These are phyloP conservation scores for Epizoanthus fatuus DNA, from an alignment of 92 coral and sea anemone species.

Conservation along the genomic window DNA sequence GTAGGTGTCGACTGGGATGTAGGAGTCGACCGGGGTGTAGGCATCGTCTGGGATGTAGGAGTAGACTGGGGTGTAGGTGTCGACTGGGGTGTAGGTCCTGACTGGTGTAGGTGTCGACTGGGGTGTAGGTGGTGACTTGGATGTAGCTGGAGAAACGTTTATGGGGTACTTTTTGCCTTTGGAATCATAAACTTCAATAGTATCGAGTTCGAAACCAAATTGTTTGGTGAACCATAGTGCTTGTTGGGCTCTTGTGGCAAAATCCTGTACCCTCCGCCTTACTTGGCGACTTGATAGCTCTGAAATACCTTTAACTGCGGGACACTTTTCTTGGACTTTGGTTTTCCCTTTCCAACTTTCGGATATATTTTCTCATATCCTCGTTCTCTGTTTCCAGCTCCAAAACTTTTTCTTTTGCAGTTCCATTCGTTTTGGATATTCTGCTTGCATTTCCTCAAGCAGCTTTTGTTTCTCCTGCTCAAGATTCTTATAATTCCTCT, in stretches of 20 bases:
- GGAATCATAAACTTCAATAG: conserved; percentile 38
- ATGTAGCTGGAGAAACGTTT: conserved; percentile 10
- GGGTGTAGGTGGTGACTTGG: background rate
- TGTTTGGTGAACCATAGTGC: conserved; percentile 57
- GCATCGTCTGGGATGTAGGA: no score
- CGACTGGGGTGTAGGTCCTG: background rate
- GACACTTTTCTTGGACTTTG: background rate
- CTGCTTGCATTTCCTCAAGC: conserved; percentile 49
- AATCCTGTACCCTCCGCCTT: conserved; percentile 32
- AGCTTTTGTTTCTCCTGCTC: conserved; percentile 58
- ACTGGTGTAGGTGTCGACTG: background rate
- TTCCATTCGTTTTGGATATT: background rate
- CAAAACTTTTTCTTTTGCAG: conserved; percentile 29
- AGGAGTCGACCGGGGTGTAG: no score
- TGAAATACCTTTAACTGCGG: conserved; percentile 14
- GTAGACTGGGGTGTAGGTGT: no score
- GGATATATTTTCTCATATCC: conserved; percentile 45
- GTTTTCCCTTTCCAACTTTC: conserved; percentile 22
- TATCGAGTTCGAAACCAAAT: conserved; percentile 62
- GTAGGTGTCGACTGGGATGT: no score
- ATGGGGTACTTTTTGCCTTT: conserved; percentile 46
- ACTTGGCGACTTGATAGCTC: conserved; percentile 30
- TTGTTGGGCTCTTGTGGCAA: conserved; percentile 55
- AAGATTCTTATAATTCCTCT: conserved; percentile 46
- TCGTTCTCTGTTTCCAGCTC: conserved; percentile 42